Conservation (phyloP, 2,113 vertebrate genomes). For the Phoxinus phoxinus region DNA sequence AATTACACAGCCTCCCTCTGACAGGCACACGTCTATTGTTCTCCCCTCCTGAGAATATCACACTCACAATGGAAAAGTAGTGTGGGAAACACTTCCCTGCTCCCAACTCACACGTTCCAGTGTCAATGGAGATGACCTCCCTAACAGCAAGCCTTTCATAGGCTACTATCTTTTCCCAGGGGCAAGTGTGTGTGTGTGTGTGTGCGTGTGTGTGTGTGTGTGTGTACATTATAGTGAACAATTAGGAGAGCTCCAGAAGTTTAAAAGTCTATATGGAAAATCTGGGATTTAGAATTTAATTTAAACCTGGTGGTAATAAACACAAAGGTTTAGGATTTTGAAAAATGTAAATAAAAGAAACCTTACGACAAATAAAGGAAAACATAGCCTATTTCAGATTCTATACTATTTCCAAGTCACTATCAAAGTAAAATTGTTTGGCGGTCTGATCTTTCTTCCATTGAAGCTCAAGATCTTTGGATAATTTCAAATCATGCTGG, state of each 20-base stretch:
- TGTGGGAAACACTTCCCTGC: constrained; percentile 74
- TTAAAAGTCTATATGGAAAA: background rate
- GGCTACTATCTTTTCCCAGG: constrained; percentile 58
- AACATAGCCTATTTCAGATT: background rate
- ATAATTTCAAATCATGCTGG: background rate
- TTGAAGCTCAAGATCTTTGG: background rate
- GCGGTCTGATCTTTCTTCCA: background rate
- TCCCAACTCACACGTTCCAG: constrained; percentile 74
- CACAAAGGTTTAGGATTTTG: background rate
- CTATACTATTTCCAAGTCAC: background rate
- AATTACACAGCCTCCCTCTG: constrained; percentile 64
- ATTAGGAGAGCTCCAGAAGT: constrained; percentile 5
- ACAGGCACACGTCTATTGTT: constrained; percentile 77
- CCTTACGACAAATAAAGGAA: background rate
- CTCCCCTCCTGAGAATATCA: constrained; percentile 61
- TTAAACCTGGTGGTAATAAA: background rate
- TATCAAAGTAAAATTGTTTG: background rate
- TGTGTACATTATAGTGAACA: background rate
- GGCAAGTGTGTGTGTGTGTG: constrained; percentile 52
- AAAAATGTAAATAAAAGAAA: background rate
- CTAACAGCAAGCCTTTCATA: constrained; percentile 71
- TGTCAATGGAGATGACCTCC: constrained; percentile 74
- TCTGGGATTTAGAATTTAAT: background rate
- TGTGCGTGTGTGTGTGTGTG: too few relatives aligned
- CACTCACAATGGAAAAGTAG: constrained; percentile 69